Conservation (phyloP, 1,140 invertebrate species). For the Drosophila triauraria region DNA sequence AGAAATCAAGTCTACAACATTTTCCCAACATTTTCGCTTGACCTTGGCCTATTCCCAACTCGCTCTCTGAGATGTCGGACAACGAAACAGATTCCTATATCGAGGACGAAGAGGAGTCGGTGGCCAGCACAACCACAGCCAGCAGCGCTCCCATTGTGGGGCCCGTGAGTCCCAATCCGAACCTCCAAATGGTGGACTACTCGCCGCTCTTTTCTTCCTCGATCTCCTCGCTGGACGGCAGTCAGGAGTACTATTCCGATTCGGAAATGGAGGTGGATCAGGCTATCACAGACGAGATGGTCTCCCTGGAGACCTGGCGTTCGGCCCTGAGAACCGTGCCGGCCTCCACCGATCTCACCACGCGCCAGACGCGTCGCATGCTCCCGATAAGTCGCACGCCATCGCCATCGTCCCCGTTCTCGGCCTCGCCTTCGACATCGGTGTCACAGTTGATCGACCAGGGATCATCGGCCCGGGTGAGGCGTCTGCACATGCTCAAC, state of each 20-base stretch:
- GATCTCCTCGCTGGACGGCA: conserved; percentile 9
- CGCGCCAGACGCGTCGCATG: background rate
- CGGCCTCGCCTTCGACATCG: background rate
- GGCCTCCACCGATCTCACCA: conserved; percentile 35
- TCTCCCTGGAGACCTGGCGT: background rate
- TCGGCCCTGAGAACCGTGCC: conserved; percentile 29
- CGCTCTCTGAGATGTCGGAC: background rate
- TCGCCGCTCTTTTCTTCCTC: conserved; percentile 11
- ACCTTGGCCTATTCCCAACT: background rate
- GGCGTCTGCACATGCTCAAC: background rate
- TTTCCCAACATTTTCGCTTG: too few relatives aligned
- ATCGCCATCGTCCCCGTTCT: conserved; percentile 2
- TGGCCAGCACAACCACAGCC: background rate
- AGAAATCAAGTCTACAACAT: background rate
- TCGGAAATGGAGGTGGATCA: background rate
- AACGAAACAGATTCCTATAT: background rate
- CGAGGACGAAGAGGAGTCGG: background rate
- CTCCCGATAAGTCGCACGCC: background rate
- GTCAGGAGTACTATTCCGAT: background rate
- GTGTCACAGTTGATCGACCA: background rate
- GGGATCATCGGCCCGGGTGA: background rate
- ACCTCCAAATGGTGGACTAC: background rate
- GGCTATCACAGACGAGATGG: background rate
- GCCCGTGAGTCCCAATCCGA: conserved; percentile 5
- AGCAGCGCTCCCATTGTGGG: background rate